Evolutionary conservation across 2,888 invertebrate genomes (phyloP), one percentile per base, ranked within the genome.

Genomic region (Agonopterix arenella): DNA sequence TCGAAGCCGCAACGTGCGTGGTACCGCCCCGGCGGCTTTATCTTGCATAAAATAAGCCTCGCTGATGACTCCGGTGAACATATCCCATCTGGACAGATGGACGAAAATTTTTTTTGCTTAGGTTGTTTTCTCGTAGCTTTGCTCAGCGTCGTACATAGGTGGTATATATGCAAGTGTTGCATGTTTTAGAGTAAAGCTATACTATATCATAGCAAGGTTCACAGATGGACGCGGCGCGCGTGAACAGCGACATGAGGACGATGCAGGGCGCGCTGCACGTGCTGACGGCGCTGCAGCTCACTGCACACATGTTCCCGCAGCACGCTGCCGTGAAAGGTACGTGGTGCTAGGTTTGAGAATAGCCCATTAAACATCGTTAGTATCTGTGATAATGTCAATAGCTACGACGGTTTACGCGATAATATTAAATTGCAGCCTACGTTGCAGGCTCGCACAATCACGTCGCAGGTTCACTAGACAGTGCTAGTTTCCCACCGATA

Each of bases 261-360:
- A 51, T 28, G 44, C 44, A 37, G 41, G 48, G 47, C 48, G 48
- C 50, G 55, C 52, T 58, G 11, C 38, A 49, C 49, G 48, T 45
- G 49, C 59, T 54, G 52, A 51, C 58, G 52, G 53, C 56, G 56
- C 51, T 54, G 53, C 57, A 55, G 54, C 52, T 57, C 47, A 52
- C 49, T 48, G 46, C 48, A 50, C 13, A 36, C 49, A 44, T 47
- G 41, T 53, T 44, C 49, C 52, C 11, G 36, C 43, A 11, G 8
- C 28, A 18, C 37, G 51, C 40, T 41, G 40, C 36, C 38, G 40
- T 36, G 13, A 43, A 16, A 18, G 48, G 51, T 16, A 48, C 8
- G 48, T n/a, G 13, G 41, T 11, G 46, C 41, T 37, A 50, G 41
- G 51, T 49, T 46, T 44, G 42, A 48, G 16, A 46, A 47, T 50